Base-by-base conservation (phyloP, 2,797 vertebrate species). In the Scolopax rusticola region DNA sequence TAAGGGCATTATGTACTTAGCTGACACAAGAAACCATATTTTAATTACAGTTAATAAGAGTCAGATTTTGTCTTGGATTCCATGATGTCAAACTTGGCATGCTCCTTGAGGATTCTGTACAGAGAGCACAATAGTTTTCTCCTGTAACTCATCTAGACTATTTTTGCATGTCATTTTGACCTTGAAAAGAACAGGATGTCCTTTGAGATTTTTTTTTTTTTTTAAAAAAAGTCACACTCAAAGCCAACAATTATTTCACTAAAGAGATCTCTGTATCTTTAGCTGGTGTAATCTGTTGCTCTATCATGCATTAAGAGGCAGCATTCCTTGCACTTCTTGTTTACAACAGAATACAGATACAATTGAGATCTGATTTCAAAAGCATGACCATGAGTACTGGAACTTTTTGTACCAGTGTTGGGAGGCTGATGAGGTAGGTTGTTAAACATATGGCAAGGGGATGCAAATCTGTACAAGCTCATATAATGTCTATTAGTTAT, bases 111-210 rank as follows among this genome's bases (percentile, higher is more conserved):
- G 79, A 93, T 53, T 93, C 92, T 91, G 77, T 80, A 96, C 71
- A 95, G 93, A 96, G 81, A 95, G 59, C 87, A 92, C 60, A 82
- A 57, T n/a, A 77, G 47, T 11, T 81, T 95, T 84, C 97, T 94
- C 73, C 90, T 96, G 81, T 96, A 97, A 97, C 77, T 97, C 94
- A 97, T 97, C 89, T 90, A 76, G 65, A n/a, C 65, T 91, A 95
- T 71, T 94, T 95, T 92, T 94, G 43, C 75, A 33, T 97, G 98
- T 98, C 98, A 97, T 71, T 85, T 92, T 98, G 98, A 98, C 98
- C 98, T 97, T 96, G 59, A 83, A 87, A 84, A 96, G 97, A 97
- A 97, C 97, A 97, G 40, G 36, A 61, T 95, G 96, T 97, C 93
- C 94, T 95, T 57, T 15, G 41, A 93, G 91, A 93, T 65, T 63